Conservation (phyloP, 2,797 vertebrate genomes). For the Bovichtus diacanthus region DNA sequence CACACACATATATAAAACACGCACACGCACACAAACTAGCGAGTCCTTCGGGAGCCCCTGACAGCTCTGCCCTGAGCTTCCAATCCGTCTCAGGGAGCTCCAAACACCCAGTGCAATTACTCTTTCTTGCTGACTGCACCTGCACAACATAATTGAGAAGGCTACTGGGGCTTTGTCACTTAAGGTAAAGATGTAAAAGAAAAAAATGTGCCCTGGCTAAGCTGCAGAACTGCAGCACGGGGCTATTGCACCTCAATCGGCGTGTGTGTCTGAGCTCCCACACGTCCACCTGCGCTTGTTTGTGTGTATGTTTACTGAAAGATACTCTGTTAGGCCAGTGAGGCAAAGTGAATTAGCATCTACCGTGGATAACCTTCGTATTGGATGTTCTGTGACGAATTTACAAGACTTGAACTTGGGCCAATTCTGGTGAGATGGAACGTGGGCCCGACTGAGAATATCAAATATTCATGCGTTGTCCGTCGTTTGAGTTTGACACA, state of each 20-base stretch:
- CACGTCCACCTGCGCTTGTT: neutral
- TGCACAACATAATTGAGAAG: constrained; percentile 83
- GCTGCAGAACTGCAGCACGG: constrained; percentile 48
- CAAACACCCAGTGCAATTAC: constrained; percentile 83
- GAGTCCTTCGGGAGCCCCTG: constrained; percentile 66
- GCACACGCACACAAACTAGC: constrained; percentile 34
- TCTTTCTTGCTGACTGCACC: constrained; percentile 84
- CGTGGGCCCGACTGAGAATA: constrained; percentile 23
- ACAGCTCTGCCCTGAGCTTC: constrained; percentile 77
- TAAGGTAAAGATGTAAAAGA: constrained; percentile 79
- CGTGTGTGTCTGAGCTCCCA: neutral
- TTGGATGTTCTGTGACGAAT: constrained; percentile 36
- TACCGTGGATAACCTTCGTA: neutral
- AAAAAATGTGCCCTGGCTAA: constrained; percentile 47
- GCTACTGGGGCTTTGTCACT: constrained; percentile 79
- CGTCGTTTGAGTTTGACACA: constrained; percentile 15
- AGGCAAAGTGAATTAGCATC: constrained; percentile 7
- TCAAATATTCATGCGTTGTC: constrained; percentile 68
- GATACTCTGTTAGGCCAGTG: neutral
- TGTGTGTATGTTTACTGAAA: constrained; percentile 47
- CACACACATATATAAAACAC: constrained; percentile 6
- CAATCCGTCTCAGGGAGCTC: constrained; percentile 77
- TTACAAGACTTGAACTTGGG: constrained; percentile 28
- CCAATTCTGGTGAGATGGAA: constrained; percentile 4
- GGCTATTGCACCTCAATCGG: constrained; percentile 51